Conservation (phyloP, 2,888 invertebrate genomes). For the Diadegma fenestrale region DNA sequence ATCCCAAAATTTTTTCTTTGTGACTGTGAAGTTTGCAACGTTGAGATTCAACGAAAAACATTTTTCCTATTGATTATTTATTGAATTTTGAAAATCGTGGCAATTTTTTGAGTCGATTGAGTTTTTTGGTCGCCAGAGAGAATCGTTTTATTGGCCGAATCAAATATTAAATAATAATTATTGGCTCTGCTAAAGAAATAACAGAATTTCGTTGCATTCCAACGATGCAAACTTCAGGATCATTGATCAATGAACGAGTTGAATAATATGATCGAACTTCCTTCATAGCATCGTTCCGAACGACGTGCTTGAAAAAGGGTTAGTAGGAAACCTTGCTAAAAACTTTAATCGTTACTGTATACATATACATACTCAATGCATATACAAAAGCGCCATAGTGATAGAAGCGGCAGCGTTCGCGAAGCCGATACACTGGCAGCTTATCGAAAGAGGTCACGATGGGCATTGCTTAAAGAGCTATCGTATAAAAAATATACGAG, state of each 20-base stretch:
- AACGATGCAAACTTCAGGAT: too few species aligned
- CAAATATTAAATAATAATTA: too few species aligned
- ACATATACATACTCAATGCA: neutral
- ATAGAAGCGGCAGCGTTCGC: neutral
- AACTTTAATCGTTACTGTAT: constrained; percentile 8
- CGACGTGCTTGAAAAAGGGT: constrained; percentile 19
- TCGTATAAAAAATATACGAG: neutral
- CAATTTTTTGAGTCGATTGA: too few species aligned
- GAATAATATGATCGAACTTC: constrained; percentile 6
- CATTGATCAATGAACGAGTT: constrained; percentile 23
- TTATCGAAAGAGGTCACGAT: constrained; percentile 54
- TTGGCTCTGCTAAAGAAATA: too few species aligned
- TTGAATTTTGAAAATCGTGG: too few species aligned
- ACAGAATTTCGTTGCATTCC: too few species aligned
- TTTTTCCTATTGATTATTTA: too few species aligned
- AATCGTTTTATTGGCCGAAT: too few species aligned
- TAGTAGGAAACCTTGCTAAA: constrained; percentile 36
- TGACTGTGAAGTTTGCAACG: too few species aligned
- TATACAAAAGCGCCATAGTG: neutral
- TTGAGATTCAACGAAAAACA: too few species aligned
- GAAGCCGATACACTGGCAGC: constrained; percentile 44
- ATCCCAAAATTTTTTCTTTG: too few species aligned
- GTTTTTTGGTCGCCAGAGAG: too few species aligned
- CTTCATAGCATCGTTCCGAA: neutral
- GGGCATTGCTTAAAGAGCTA: constrained; percentile 29